phyloP scores from a whole-genome alignment of 1,140 invertebrate species.

The Polypedilum pembai region DNA sequence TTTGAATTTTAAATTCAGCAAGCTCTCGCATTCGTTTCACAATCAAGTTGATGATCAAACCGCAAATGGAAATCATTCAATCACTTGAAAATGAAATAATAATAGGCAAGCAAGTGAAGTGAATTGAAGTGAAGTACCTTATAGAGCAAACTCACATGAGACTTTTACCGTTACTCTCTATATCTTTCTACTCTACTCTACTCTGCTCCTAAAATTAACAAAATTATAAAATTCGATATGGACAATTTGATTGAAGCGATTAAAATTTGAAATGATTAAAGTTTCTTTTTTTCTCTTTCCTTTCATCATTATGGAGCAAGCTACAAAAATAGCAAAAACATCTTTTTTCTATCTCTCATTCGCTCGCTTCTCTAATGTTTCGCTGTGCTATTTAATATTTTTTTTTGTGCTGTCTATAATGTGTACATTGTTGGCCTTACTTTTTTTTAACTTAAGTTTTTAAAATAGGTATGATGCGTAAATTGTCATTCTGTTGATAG shows the following conservation, averaged over 20 bases:
- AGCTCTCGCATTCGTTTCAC: too few relatives aligned
- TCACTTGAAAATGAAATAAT: too few relatives aligned
- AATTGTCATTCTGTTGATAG: too few relatives aligned
- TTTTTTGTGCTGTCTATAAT: background rate
- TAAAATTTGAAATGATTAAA: constrained; percentile 20
- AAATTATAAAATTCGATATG: constrained; percentile 19
- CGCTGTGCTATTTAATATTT: background rate
- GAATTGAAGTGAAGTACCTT: too few relatives aligned
- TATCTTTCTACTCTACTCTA: too few relatives aligned
- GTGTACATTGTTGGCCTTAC: background rate
- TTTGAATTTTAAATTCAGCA: too few relatives aligned
- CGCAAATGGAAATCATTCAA: too few relatives aligned
- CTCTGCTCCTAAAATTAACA: background rate
- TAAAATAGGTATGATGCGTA: background rate
- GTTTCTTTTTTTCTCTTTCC: background rate
- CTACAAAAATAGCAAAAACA: background rate
- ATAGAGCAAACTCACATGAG: too few relatives aligned
- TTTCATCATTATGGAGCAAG: background rate
- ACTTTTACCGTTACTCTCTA: too few relatives aligned
- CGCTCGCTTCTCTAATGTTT: background rate
- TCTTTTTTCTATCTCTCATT: background rate
- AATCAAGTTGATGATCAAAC: too few relatives aligned
- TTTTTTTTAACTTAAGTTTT: background rate
- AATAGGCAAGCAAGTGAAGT: too few relatives aligned
- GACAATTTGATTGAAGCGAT: constrained; percentile 17